Conservation (phyloP, 2,797 vertebrate genomes). For the Hoplostethus atlanticus region DNA sequence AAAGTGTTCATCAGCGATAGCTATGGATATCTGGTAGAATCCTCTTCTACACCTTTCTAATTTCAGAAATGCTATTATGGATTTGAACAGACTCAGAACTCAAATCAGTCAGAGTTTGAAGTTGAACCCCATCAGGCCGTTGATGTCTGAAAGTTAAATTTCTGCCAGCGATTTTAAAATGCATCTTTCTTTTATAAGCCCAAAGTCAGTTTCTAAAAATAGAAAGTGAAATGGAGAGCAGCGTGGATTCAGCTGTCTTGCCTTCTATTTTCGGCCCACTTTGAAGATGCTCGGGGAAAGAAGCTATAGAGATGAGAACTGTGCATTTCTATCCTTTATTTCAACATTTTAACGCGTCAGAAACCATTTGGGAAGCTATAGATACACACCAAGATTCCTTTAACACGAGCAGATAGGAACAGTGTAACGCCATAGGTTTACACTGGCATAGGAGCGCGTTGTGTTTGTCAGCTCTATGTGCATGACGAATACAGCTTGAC, state of each 20-base stretch:
- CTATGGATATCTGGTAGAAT: not conserved
- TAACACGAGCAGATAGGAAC: not conserved
- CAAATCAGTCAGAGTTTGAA: not conserved
- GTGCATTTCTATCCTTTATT: slow-evolving; percentile 2
- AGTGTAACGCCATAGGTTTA: not conserved
- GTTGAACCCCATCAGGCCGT: slow-evolving; percentile 1
- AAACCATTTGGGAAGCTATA: slow-evolving; percentile 5
- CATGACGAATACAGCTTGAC: slow-evolving; percentile 44
- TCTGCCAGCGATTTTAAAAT: slow-evolving; percentile 10
- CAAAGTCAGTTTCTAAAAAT: slow-evolving; percentile 27
- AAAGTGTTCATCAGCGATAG: not conserved
- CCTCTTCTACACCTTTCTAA: not conserved
- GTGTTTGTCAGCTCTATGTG: slow-evolving; percentile 6
- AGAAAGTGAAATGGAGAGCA: slow-evolving; percentile 30
- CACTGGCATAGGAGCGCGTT: not conserved
- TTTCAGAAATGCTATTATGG: not conserved
- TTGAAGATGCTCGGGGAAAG: slow-evolving; percentile 39
- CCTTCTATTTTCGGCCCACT: slow-evolving; percentile 40
- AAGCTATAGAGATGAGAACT: slow-evolving; percentile 1
- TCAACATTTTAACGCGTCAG: slow-evolving; percentile 34
- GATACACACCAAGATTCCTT: not conserved
- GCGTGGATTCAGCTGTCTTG: not conserved
- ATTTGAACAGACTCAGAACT: not conserved
- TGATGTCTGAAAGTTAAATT: slow-evolving; percentile 2
- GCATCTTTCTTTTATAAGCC: not conserved